A percentile compares a stretch with the other conserved stretches of the same genome.
Conservation (phyloP, 2,888 invertebrate genomes). For the Cistogaster globosa region DNA sequence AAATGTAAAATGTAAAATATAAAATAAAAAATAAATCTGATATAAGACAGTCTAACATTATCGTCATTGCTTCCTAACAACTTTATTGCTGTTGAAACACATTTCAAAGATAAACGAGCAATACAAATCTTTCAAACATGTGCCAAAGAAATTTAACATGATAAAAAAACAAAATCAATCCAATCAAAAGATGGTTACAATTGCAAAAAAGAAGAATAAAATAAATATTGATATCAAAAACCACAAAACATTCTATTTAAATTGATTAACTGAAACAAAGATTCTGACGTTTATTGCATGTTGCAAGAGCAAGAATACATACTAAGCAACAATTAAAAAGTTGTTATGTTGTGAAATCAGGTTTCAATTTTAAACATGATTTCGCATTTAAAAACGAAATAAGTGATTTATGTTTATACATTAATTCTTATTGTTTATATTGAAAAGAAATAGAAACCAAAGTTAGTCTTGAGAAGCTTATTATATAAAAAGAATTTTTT, state of each 20-base stretch:
- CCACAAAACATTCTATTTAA: constrained; percentile 56
- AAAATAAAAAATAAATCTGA: too few relatives aligned
- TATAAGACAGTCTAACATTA: too few relatives aligned
- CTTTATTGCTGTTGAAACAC: constrained; percentile 42
- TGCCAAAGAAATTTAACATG: constrained; percentile 31
- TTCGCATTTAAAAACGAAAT: too few relatives aligned
- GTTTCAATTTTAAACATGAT: too few relatives aligned
- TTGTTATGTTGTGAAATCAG: too few relatives aligned
- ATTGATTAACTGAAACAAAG: constrained; percentile 37
- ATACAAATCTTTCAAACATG: constrained; percentile 23
- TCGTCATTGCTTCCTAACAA: constrained; percentile 42
- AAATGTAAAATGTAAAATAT: too few relatives aligned
- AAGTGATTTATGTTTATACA: too few relatives aligned
- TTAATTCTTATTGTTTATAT: too few relatives aligned
- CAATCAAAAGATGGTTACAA: constrained; percentile 54
- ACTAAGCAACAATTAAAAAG: background rate
- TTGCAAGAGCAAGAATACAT: background rate
- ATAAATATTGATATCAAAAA: constrained; percentile 21
- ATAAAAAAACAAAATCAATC: constrained; percentile 42
- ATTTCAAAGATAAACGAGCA: constrained; percentile 47
- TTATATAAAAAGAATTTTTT: too few relatives aligned
- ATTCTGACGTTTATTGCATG: constrained; percentile 8
- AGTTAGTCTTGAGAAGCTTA: too few relatives aligned
- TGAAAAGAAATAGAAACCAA: too few relatives aligned
- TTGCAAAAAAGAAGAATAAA: too few relatives aligned